A percentile compares a stretch with the other conserved stretches of the same genome.
phyloP scores from a whole-genome alignment of 2,888 invertebrate species.

The Liodrosophila aerea region DNA sequence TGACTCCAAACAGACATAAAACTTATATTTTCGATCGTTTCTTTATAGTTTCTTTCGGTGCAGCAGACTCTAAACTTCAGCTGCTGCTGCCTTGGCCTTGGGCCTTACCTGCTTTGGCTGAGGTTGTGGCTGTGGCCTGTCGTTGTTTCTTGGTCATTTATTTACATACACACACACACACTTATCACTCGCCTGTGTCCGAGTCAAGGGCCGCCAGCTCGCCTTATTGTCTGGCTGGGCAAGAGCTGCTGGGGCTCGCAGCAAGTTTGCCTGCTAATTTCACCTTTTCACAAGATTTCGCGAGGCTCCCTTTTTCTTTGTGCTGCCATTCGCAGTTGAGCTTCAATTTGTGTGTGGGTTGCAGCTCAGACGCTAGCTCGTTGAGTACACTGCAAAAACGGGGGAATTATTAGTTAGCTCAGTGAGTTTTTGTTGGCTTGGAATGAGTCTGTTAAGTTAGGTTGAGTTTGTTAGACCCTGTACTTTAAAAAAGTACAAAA shows the following conservation, averaged over 20 bases:
- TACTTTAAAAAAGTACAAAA: too few species aligned
- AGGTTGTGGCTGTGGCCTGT: slow-evolving; percentile 32
- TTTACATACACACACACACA: slow-evolving; percentile 56
- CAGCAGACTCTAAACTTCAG: slow-evolving; percentile 7
- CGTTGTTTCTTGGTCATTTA: slow-evolving; percentile 60
- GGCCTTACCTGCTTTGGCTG: slow-evolving; percentile 37
- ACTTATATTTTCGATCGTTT: too few species aligned
- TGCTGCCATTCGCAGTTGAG: slow-evolving; percentile 20
- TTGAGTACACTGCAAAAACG: slow-evolving; percentile 6
- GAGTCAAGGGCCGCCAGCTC: slow-evolving; percentile 71
- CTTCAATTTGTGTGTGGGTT: slow-evolving; percentile 46
- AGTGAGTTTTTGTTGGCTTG: not conserved
- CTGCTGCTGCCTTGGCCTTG: slow-evolving; percentile 57
- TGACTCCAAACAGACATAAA: too few species aligned
- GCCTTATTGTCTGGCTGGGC: slow-evolving; percentile 69
- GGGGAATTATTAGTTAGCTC: slow-evolving; percentile 1
- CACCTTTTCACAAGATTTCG: slow-evolving; percentile 69
- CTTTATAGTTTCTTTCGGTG: slow-evolving; percentile 21
- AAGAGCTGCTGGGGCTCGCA: not conserved
- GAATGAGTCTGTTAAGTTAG: not conserved
- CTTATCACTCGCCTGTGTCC: not conserved
- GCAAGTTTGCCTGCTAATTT: slow-evolving; percentile 66
- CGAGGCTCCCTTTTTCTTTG: slow-evolving; percentile 28
- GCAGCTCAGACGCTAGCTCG: slow-evolving; percentile 14
- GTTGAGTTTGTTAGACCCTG: too few species aligned